Evolutionary conservation across 2,888 invertebrate species (phyloP), one percentile per base, ranked within the genome.

Genomic region (Clostera curtula): DNA sequence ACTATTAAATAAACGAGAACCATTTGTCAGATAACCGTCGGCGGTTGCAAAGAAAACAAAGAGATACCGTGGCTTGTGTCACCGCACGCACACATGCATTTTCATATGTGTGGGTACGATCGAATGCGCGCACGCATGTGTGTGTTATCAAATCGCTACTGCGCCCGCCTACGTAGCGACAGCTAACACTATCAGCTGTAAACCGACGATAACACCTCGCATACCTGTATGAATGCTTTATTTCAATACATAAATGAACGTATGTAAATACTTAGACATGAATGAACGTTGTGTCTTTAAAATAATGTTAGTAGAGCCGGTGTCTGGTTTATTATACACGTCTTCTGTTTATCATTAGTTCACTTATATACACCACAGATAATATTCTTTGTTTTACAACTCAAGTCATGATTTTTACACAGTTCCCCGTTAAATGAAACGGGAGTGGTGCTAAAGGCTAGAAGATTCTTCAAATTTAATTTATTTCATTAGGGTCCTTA

Each of bases 1-100:
- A n/a, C n/a, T 45, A 67, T 65, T 61, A 64, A 64, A 68, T 67
- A 59, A 70, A 62, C 55, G 56, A 53, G 35, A 23, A 35, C 49
- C 56, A 66, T 59, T 62, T 57, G 56, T 49, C 56, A 66, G 61
- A 71, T 65, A 72, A 56, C 52, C 47, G 48, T 53, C 49, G 56
- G 56, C 55, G 43, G 57, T 60, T 57, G 61, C 56, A 60, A 67
- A 70, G 65, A 72, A 73, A 75, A 76, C 70, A 76, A 69, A 71
- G 65, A 71, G 55, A 64, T 69, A 66, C 59, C 57, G 49, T 48
- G 38, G 43, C 49, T 51, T 54, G 59, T 62, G 58, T 61, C 51
- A 55, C 40, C 42, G 52, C 32, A 15, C 16, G 19, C 23, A 29
- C 20, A 24, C 26, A 22, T 29, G 32, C 35, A 24, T 8, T 25